These are phyloP conservation scores for Limnodromus scolopaceus DNA, from an alignment of 2,797 vertebrate genomes.

Conservation along the genomic window DNA sequence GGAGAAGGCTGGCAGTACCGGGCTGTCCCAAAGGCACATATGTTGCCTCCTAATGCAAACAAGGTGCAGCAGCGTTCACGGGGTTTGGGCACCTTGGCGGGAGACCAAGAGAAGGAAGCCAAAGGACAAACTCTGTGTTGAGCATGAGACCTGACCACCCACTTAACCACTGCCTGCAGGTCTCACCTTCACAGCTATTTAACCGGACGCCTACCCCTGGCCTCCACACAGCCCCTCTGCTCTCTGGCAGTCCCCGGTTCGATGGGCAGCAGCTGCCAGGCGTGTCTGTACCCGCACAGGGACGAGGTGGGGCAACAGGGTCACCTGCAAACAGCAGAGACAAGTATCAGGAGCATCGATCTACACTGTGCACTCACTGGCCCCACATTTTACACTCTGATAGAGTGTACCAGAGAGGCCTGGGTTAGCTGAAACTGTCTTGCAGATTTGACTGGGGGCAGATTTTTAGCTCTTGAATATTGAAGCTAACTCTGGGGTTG, in stretches of 20 bases:
- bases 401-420: not conserved
- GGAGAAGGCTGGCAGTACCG: not conserved
- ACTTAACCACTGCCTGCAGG: not conserved
- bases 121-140: not conserved
- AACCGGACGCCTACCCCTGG: rapidly evolving
- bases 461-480: not conserved
- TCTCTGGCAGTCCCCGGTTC: rapidly evolving
- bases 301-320: rapidly evolving
- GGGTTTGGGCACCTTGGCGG: not conserved
- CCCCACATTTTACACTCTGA: not conserved
- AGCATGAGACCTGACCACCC: not conserved
- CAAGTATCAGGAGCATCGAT: not conserved
- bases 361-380: not conserved
- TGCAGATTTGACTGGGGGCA: not conserved
- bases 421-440: not conserved
- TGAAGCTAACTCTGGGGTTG: not conserved
- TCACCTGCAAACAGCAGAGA: not conserved
- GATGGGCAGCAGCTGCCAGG: not conserved
- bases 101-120: not conserved
- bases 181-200: not conserved
- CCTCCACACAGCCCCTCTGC: not conserved
- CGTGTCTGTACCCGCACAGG: rapidly evolving
- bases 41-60: rapidly evolving
- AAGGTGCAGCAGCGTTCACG: not conserved
- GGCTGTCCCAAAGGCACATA: rapidly evolving